Conservation (phyloP, 2,797 vertebrate species). For the Spea hammondii region DNA sequence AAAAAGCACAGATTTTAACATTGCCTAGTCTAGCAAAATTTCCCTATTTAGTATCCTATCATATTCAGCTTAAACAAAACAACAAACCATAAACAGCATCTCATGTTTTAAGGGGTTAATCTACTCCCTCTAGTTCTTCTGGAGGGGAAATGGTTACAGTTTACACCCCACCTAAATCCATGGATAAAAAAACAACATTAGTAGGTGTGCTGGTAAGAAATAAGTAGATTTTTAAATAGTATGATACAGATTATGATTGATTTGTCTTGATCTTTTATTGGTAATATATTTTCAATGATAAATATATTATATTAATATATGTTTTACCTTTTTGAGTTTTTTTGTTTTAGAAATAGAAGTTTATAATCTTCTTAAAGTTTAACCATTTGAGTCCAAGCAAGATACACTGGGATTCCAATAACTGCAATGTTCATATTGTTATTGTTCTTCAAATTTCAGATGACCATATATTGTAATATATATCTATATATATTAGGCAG, state of each 20-base stretch:
- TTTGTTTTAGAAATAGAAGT: too few species aligned
- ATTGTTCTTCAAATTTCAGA: too few species aligned
- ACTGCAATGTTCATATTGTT: too few species aligned
- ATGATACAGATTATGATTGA: slow-evolving; percentile 22
- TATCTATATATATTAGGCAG: too few species aligned
- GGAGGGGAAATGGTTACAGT: slow-evolving; percentile 10
- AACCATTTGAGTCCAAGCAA: too few species aligned
- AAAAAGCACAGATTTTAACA: not conserved
- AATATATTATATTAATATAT: slow-evolving; percentile 13
- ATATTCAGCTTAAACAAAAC: too few species aligned
- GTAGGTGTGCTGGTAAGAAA: slow-evolving; percentile 1
- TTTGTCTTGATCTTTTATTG: slow-evolving; percentile 30
- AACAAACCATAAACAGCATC: too few species aligned
- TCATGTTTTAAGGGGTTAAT: too few species aligned
- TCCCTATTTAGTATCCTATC: too few species aligned
- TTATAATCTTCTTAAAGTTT: too few species aligned
- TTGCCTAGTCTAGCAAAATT: not conserved
- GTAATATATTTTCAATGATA: slow-evolving; percentile 23
- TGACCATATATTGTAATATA: too few species aligned
- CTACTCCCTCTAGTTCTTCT: not conserved
- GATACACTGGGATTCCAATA: too few species aligned
- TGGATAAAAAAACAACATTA: not conserved
- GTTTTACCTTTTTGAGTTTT: not conserved
- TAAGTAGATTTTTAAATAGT: slow-evolving; percentile 34
- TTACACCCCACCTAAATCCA: not conserved